Evolutionary conservation across 1,140 invertebrate species (phyloP).

Genomic region (Sarcophaga peregrina): DNA sequence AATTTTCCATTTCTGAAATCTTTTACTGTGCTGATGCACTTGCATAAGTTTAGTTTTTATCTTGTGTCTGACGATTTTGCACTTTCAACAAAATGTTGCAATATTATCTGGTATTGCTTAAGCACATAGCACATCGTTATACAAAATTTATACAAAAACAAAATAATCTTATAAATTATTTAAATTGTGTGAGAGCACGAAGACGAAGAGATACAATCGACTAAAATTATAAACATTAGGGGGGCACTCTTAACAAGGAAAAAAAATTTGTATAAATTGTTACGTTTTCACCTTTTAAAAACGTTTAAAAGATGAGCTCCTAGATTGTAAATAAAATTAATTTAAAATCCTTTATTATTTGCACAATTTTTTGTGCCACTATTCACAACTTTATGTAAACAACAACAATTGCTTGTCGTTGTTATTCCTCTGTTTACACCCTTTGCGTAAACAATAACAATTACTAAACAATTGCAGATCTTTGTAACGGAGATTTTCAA

Average conservation of each 20-base stretch:
- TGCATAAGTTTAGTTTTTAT: not conserved
- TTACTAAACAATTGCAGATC: too few relatives aligned
- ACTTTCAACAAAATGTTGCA: not conserved
- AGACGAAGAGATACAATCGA: not conserved
- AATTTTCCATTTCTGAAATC: not conserved
- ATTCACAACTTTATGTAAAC: too few relatives aligned
- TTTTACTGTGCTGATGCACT: not conserved
- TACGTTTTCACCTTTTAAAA: too few relatives aligned
- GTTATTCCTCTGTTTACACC: too few relatives aligned
- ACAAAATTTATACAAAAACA: not conserved
- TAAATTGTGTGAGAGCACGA: slow-evolving; percentile 7
- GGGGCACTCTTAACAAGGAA: not conserved
- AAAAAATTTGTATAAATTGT: too few relatives aligned
- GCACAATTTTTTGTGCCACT: too few relatives aligned
- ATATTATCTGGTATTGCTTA: not conserved
- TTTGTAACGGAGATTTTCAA: too few relatives aligned
- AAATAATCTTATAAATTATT: slow-evolving; percentile 2
- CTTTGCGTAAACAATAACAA: too few relatives aligned
- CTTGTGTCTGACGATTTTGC: not conserved
- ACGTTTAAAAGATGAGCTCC: too few relatives aligned
- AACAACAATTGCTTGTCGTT: too few relatives aligned
- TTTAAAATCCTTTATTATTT: too few relatives aligned
- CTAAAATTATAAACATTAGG: not conserved
- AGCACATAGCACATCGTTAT: slow-evolving; percentile 15
- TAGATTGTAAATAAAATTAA: too few relatives aligned